These are phyloP conservation scores for Bombyx mandarina DNA, from an alignment of 1,140 invertebrate genomes.

Conservation along the genomic window DNA sequence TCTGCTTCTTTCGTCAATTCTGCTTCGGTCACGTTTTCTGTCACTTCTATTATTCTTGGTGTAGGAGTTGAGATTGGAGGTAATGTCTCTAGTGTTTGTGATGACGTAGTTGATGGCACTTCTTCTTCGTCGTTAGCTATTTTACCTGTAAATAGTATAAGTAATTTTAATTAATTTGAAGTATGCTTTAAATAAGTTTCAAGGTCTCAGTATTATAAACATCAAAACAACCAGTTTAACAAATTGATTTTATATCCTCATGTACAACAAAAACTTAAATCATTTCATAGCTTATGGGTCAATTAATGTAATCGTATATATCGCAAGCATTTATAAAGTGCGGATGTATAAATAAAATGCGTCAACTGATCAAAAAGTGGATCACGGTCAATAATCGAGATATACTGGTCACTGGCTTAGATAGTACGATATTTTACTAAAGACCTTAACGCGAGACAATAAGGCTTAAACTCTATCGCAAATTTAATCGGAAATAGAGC, in stretches of 20 bases:
- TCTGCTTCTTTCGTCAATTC: slow-evolving; percentile 15
- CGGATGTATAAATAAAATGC: too few species aligned
- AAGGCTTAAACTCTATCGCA: slow-evolving; percentile 4
- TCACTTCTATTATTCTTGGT: slow-evolving; percentile 12
- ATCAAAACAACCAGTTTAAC: too few species aligned
- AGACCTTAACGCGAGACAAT: slow-evolving; percentile 1
- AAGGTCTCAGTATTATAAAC: too few species aligned
- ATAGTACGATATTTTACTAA: slow-evolving; percentile 1
- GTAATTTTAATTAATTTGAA: not conserved
- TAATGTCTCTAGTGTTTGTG: slow-evolving; percentile 6
- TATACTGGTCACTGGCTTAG: slow-evolving; percentile 7
- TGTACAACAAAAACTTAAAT: too few species aligned
- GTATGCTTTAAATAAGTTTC: too few species aligned
- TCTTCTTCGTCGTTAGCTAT: slow-evolving; percentile 49
- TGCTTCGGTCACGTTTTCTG: slow-evolving; percentile 17
- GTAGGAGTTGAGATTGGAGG: slow-evolving; percentile 13
- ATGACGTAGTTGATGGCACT: slow-evolving; percentile 15
- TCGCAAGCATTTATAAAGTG: too few species aligned
- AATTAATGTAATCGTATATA: too few species aligned
- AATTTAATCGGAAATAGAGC: not conserved
- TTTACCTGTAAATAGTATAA: slow-evolving; percentile 39
- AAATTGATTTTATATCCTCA: too few species aligned
- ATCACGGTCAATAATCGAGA: slow-evolving; percentile 25
- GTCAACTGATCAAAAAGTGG: slow-evolving; percentile 14
- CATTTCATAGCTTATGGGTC: too few species aligned